A percentile compares a stretch with the other conserved stretches of the same genome.
These are phyloP conservation scores for Trachythela sp. DNA, from an alignment of 64 coral and sea anemone species.

Conservation along the genomic window DNA sequence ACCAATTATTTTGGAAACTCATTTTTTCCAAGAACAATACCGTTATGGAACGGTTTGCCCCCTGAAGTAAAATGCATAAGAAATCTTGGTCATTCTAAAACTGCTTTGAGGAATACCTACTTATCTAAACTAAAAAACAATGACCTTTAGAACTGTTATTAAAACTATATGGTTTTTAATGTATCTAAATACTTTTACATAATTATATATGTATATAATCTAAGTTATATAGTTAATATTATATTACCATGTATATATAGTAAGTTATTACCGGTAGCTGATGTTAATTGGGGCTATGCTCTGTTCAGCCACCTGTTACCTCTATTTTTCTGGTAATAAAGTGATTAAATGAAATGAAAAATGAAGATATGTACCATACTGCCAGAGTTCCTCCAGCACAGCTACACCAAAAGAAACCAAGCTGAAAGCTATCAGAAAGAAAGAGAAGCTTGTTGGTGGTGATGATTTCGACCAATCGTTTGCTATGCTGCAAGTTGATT, in stretches of 20 bases:
- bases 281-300: background rate
- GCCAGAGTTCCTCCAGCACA: background rate
- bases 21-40: too few species aligned
- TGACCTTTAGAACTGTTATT: background rate
- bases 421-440: too few species aligned
- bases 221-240: background rate
- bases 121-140: background rate
- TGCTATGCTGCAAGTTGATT: too few species aligned
- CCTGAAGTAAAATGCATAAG: conserved; percentile 40
- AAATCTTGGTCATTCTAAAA: conserved; percentile 31
- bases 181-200: background rate
- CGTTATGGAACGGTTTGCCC: too few species aligned
- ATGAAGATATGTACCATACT: conserved; percentile 2
- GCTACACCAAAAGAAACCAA: background rate
- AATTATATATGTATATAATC: background rate
- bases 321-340: too few species aligned
- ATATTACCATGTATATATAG: background rate
- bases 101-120: background rate
- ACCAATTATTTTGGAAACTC: too few species aligned
- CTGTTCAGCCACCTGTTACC: background rate
- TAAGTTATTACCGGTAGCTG: background rate
- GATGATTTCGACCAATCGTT: background rate
- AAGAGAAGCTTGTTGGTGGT: too few species aligned
- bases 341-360: too few species aligned
- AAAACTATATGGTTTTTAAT: too few species aligned